Evolutionary conservation across 2,888 invertebrate genomes (phyloP), one percentile per base, ranked within the genome.

Genomic region (Brenthis ino): DNA sequence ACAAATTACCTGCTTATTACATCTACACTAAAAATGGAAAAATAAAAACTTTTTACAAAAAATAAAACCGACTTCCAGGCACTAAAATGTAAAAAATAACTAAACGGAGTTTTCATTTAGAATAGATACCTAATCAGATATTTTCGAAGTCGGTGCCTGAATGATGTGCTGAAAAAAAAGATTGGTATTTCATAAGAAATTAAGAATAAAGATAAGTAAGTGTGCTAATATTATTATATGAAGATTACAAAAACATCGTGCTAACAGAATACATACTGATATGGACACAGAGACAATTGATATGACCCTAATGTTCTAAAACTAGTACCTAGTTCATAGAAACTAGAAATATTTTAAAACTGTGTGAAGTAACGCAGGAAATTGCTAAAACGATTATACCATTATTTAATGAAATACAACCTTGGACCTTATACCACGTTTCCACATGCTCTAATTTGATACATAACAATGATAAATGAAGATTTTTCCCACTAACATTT

Each of bases 321-420:
- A 79, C 77, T 73, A 57, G 65, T 16, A 16, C 16, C 16, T 71
- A 64, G 75, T 81, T 82, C 80, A 80, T 80, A 77, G 77, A 80
- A 85, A 82, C 77, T 80, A 77, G 77, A 79, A 85, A 82, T 77
- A 72, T 77, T 77, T 78, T 72, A 79, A 79, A 81, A 80, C 79
- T 68, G 78, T 77, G 80, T 88, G 87, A 87, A 80, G 78, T 87
- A 87, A 85, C 81, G 75, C 77, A 85, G 88, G 87, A 88, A 82
- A 80, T 76, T 68, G 75, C 78, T 60, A 64, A 53, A 14, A 33
- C 57, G 56, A 43, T 57, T 20, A 65, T 63, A 68, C 20, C 14
- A 57, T 60, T 43, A 60, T 56, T 68, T 57, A 58, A 64, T 48
- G 37, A 56, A 50, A 61, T 67, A 67, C 50, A 56, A 24, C 24